Evolutionary conservation across 2,888 invertebrate species (phyloP).

Genomic region (Thecocarcelia acutangulata): DNA sequence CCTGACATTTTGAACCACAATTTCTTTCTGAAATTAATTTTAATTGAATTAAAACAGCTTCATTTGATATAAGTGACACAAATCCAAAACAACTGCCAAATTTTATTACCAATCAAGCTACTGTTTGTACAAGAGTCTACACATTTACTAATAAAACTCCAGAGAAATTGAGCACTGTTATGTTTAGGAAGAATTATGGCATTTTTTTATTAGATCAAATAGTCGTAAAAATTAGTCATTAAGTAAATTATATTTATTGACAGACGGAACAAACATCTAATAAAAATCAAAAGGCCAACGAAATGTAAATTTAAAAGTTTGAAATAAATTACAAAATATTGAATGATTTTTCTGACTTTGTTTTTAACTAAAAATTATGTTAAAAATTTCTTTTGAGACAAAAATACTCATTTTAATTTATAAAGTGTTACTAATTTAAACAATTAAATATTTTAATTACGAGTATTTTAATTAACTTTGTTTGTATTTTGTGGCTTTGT

Average conservation of each 20-base stretch:
- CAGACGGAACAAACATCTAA: conserved; percentile 41
- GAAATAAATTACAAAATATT: conserved; percentile 14
- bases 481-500: not conserved
- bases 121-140: conserved; percentile 9
- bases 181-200: conserved; percentile 49
- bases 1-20: too few relatives aligned
- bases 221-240: conserved; percentile 57
- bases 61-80: conserved; percentile 22
- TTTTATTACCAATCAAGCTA: conserved; percentile 60
- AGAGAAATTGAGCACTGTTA: conserved; percentile 5
- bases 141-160: not conserved
- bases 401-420: conserved; percentile 40
- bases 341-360: not conserved
- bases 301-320: conserved; percentile 13
- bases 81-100: conserved; percentile 49
- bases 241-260: conserved; percentile 54
- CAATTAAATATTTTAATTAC: conserved; percentile 52
- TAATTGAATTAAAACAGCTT: conserved; percentile 30
- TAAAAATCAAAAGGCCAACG: not conserved
- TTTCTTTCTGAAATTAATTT: not conserved
- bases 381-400: not conserved
- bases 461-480: not conserved
- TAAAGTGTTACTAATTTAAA: conserved; percentile 51
- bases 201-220: conserved; percentile 55
- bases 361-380: not conserved